These are phyloP conservation scores for Drosophila nigrodunni DNA, from an alignment of 1,140 invertebrate genomes.

Conservation along the genomic window DNA sequence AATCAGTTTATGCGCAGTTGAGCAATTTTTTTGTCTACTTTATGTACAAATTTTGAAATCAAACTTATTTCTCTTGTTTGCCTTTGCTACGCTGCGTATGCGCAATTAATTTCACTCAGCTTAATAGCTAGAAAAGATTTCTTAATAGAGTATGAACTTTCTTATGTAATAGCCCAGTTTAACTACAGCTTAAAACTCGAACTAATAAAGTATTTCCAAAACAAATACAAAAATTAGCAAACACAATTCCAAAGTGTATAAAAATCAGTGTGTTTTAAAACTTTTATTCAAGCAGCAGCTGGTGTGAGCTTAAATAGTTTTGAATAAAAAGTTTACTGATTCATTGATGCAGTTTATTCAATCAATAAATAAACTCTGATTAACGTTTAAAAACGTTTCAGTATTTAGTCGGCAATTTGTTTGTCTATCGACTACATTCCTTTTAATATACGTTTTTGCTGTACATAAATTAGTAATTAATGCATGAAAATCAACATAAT, in stretches of 20 bases:
- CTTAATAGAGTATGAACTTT: too few relatives aligned
- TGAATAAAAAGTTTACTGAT: slow-evolving; percentile 19
- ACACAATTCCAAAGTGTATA: too few relatives aligned
- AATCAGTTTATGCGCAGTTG: slow-evolving; percentile 33
- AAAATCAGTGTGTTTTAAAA: too few relatives aligned
- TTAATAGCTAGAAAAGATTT: not conserved
- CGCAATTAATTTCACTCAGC: slow-evolving; percentile 23
- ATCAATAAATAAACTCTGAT: slow-evolving; percentile 37
- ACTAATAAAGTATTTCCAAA: too few relatives aligned
- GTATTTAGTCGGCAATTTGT: slow-evolving; percentile 45
- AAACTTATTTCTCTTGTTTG: slow-evolving; percentile 22
- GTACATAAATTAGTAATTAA: slow-evolving; percentile 72
- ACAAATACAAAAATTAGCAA: too few relatives aligned
- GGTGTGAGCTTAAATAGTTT: slow-evolving; percentile 19
- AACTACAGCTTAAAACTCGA: too few relatives aligned
- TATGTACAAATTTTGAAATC: not conserved
- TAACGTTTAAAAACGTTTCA: slow-evolving; percentile 25
- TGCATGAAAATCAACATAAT: slow-evolving; percentile 75
- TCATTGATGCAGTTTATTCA: slow-evolving; percentile 11
- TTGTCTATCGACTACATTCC: slow-evolving; percentile 31
- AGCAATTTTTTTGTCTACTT: slow-evolving; percentile 8
- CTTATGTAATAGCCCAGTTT: too few relatives aligned
- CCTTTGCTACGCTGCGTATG: slow-evolving; percentile 25
- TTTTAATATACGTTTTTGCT: slow-evolving; percentile 13
- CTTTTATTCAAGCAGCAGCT: not conserved